Evolutionary conservation across 2,113 vertebrate genomes (phyloP).

Genomic region (Sander vitreus): DNA sequence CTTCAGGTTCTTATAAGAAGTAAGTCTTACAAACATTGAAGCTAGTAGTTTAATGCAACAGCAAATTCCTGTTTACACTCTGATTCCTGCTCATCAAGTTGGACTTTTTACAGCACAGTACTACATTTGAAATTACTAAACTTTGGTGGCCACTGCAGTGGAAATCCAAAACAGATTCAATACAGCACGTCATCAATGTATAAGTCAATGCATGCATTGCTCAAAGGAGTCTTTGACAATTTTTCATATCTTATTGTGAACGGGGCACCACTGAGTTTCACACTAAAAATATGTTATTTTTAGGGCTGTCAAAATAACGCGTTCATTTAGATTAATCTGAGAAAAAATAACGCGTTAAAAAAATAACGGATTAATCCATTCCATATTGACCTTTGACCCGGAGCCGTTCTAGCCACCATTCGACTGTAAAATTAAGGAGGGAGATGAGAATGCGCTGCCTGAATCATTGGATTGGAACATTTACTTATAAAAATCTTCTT

Average conservation of each 20-base stretch:
- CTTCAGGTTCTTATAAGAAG: neutral
- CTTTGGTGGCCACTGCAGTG: neutral
- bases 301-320: too few relatives aligned
- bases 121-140: neutral
- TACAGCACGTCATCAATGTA: neutral
- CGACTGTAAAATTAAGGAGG: too few relatives aligned
- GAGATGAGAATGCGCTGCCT: too few relatives aligned
- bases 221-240: neutral
- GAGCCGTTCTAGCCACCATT: too few relatives aligned
- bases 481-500: too few relatives aligned
- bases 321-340: too few relatives aligned
- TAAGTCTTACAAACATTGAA: neutral
- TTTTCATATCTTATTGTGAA: too few relatives aligned
- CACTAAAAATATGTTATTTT: neutral
- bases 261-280: neutral
- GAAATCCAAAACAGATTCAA: constrained; percentile 11
- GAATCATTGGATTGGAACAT: too few relatives aligned
- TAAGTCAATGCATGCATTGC: constrained; percentile 3
- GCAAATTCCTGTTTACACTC: neutral
- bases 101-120: too few relatives aligned
- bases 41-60: neutral
- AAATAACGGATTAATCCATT: too few relatives aligned
- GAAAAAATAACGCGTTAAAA: too few relatives aligned
- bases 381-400: too few relatives aligned
- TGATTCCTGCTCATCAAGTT: neutral